Evolutionary conservation across 2,797 vertebrate genomes (phyloP).

Genomic region (Danio kyathit): DNA sequence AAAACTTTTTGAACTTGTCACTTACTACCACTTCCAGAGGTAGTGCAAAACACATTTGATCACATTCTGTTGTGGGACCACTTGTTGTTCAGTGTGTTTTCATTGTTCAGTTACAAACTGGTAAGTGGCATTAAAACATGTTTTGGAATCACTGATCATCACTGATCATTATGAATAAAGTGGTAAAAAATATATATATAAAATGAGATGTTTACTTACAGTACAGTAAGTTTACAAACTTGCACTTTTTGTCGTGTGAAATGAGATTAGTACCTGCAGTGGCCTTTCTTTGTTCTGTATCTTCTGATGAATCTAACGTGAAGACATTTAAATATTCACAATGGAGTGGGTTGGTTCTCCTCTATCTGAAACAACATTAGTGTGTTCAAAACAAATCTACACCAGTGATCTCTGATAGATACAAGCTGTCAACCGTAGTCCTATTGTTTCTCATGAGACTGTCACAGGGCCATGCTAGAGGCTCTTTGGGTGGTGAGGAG

Average conservation of each 20-base stretch:
- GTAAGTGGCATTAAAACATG: neutral
- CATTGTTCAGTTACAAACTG: too few relatives aligned
- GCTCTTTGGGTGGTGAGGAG: conserved; percentile 61
- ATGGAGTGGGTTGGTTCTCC: conserved; percentile 47
- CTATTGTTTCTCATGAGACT: conserved; percentile 67
- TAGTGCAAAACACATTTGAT: too few relatives aligned
- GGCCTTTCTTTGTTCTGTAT: conserved; percentile 1
- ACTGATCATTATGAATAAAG: neutral
- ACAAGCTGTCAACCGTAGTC: conserved; percentile 74
- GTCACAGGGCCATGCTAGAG: conserved; percentile 57
- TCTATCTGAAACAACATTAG: conserved; percentile 63
- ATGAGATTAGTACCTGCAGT: neutral
- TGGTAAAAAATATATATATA: neutral
- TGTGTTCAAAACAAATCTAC: conserved; percentile 81
- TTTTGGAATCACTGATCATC: neutral
- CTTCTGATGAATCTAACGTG: conserved; percentile 24
- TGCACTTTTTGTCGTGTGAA: neutral
- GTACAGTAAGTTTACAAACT: neutral
- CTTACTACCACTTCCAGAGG: too few relatives aligned
- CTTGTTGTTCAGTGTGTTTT: too few relatives aligned
- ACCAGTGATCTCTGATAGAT: conserved; percentile 77
- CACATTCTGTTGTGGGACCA: too few relatives aligned
- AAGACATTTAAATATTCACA: conserved; percentile 52
- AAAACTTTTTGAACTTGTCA: too few relatives aligned
- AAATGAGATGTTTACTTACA: neutral